Percentiles rank a stretch among this genome's conserved stretches.
Conservation (phyloP, 2,113 vertebrate species). For the Halcyon senegalensis region DNA sequence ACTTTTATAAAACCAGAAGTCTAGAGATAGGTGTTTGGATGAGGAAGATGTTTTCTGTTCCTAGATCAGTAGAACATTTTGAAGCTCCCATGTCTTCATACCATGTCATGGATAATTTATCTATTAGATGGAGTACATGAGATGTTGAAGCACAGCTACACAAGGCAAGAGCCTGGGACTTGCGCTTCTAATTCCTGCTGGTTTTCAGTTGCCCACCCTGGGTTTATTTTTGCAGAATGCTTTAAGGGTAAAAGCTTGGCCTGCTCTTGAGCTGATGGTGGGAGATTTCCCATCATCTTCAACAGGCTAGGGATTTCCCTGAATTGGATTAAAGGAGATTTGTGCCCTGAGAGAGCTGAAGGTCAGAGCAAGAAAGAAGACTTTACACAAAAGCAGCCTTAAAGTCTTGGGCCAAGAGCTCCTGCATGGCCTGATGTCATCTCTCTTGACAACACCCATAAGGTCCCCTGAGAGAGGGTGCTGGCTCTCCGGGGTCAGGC, state of each 20-base stretch:
- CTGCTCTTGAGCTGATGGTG: not conserved
- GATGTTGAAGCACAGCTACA: not conserved
- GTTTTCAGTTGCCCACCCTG: not conserved
- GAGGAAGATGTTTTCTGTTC: not conserved
- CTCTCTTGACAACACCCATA: not conserved
- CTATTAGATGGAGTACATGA: fast-evolving
- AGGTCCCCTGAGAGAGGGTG: not conserved
- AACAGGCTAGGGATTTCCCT: not conserved
- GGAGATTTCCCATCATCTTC: not conserved
- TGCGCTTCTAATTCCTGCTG: not conserved
- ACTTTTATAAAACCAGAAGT: not conserved
- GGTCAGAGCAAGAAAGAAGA: not conserved
- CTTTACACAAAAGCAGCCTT: not conserved
- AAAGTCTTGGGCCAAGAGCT: not conserved
- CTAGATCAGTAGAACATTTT: not conserved
- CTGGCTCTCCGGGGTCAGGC: fast-evolving
- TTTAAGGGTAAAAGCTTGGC: not conserved
- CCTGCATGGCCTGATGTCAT: not conserved
- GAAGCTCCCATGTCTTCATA: not conserved
- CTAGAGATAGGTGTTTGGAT: not conserved
- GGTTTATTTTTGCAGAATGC: not conserved
- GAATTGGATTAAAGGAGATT: not conserved
- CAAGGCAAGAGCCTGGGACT: not conserved
- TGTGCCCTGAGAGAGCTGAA: not conserved
- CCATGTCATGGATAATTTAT: not conserved